These are phyloP conservation scores for Acanthurus tractus DNA, from an alignment of 2,797 vertebrate species.

Conservation along the genomic window DNA sequence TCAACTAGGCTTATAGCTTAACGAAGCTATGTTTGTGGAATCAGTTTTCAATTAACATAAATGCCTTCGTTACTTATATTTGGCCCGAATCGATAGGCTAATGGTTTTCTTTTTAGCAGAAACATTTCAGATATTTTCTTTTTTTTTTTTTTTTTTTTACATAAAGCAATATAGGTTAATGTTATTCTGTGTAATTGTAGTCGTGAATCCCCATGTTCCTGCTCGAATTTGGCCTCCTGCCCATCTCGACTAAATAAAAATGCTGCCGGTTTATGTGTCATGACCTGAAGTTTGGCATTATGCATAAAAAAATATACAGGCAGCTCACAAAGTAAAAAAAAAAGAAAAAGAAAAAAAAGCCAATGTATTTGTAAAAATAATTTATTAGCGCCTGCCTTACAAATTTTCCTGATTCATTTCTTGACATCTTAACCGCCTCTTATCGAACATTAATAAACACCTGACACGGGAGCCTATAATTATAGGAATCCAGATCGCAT, in stretches of 20 bases:
- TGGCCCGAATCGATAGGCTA: conserved; percentile 9
- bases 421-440: conserved; percentile 79
- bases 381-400: conserved; percentile 55
- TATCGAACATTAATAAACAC: conserved; percentile 84
- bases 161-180: conserved; percentile 41
- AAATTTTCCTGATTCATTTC: conserved; percentile 74
- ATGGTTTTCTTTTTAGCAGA: background rate
- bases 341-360: conserved; percentile 33
- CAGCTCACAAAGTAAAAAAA: background rate
- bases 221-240: conserved; percentile 43
- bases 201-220: conserved; percentile 5
- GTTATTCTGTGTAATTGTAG: conserved; percentile 29
- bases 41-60: conserved; percentile 12
- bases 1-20: conserved; percentile 16
- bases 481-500: conserved; percentile 72
- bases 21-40: conserved; percentile 26
- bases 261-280: conserved; percentile 21
- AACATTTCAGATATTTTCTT: conserved; percentile 3
- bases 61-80: background rate
- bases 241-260: conserved; percentile 38
- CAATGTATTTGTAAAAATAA: conserved; percentile 21
- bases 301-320: conserved; percentile 7
- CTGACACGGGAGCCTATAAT: conserved; percentile 77
- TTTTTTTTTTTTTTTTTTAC: conserved; percentile 7
- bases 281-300: conserved; percentile 38